Conservation (phyloP, 2,888 invertebrate genomes). For the Sesamia inferens region DNA sequence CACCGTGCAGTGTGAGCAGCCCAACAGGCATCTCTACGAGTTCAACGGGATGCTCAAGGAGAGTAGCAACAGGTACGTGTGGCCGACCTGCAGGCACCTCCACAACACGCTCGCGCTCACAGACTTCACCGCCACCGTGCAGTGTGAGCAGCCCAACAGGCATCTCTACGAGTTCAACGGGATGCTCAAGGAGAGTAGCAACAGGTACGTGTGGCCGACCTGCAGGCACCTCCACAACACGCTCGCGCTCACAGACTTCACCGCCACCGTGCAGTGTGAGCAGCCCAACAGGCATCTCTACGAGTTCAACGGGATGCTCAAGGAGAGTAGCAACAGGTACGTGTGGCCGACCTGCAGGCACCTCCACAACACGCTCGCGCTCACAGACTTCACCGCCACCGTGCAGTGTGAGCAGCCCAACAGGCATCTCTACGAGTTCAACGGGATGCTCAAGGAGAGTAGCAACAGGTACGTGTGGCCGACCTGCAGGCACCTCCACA, state of each 20-base stretch:
- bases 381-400: conserved; percentile 93
- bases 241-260: conserved; percentile 92
- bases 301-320: conserved; percentile 98
- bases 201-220: conserved; percentile 89
- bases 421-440: conserved; percentile 98
- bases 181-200: conserved; percentile 94
- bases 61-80: conserved; percentile 92
- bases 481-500: conserved; percentile 87
- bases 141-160: conserved; percentile 98
- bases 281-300: conserved; percentile 98
- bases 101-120: conserved; percentile 93
- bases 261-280: conserved; percentile 97
- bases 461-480: conserved; percentile 91
- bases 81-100: conserved; percentile 77
- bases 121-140: conserved; percentile 94
- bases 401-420: conserved; percentile 99
- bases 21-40: conserved; percentile 98
- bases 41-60: conserved; percentile 97
- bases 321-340: conserved; percentile 94
- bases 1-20: conserved; percentile 98
- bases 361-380: conserved; percentile 92
- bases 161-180: conserved; percentile 99
- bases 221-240: conserved; percentile 91
- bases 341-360: conserved; percentile 71
- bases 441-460: conserved; percentile 95